A percentile compares a stretch with the other conserved stretches of the same genome.
Conservation (phyloP, 2,888 invertebrate genomes). For the Clistopyga incitator region DNA sequence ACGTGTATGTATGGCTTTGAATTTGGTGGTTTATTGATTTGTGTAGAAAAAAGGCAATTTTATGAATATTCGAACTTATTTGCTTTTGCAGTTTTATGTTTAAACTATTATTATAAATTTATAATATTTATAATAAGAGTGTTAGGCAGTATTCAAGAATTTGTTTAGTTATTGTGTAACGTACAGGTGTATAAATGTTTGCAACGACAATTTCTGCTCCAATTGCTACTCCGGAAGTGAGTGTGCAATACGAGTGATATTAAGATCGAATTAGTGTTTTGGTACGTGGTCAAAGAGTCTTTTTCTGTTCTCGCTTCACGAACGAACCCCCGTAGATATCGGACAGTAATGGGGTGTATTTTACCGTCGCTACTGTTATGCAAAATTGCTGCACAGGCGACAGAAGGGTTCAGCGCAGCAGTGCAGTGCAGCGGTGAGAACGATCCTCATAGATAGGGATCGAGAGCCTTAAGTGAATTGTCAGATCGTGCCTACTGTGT, state of each 20-base stretch:
- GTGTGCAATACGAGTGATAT: not conserved
- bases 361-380: not conserved
- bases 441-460: constrained; percentile 74
- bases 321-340: constrained; percentile 2
- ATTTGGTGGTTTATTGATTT: too few species aligned
- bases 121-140: too few species aligned
- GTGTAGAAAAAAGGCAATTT: too few species aligned
- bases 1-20: too few species aligned
- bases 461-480: constrained; percentile 80
- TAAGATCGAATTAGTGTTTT: not conserved
- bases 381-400: not conserved
- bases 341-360: constrained; percentile 13
- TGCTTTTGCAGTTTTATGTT: too few species aligned
- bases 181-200: too few species aligned
- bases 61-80: too few species aligned
- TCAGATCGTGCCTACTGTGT: constrained; percentile 77
- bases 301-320: not conserved
- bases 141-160: too few species aligned
- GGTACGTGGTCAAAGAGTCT: not conserved
- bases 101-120: too few species aligned
- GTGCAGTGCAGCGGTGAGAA: constrained; percentile 55
- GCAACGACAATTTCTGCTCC: too few species aligned
- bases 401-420: constrained; percentile 6
- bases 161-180: too few species aligned
- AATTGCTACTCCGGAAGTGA: not conserved